Percentiles rank a stretch among this genome's conserved stretches.
Evolutionary conservation across 2,797 vertebrate species (phyloP).

Genomic region (Cryptoblepharus egeriae): DNA sequence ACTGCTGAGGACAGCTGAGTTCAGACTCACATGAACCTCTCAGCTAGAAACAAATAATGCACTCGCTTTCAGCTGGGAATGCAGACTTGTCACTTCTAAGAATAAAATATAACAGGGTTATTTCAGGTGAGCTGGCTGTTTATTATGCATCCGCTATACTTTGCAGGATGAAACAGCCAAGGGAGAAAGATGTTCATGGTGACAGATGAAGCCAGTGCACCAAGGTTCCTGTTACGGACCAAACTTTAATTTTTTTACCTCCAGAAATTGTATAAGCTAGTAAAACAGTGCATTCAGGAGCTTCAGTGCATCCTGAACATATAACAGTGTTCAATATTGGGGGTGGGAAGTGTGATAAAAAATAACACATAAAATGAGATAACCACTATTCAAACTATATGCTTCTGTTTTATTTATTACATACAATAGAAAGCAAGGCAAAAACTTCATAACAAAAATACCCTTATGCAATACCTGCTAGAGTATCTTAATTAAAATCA

Average conservation of each 20-base stretch:
- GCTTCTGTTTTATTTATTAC: conserved; percentile 6
- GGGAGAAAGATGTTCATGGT: neutral
- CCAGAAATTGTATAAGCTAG: neutral
- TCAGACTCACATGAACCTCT: neutral
- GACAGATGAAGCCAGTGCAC: neutral
- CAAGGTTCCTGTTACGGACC: neutral
- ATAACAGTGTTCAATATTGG: neutral
- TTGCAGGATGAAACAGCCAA: neutral
- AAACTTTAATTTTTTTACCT: neutral
- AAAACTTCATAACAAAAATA: neutral
- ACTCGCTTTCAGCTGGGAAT: conserved; percentile 10
- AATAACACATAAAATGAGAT: neutral
- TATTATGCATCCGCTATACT: conserved; percentile 7
- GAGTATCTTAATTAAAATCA: conserved; percentile 30
- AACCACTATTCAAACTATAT: neutral
- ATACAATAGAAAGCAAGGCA: conserved; percentile 12
- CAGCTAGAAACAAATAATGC: neutral
- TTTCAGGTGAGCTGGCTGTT: conserved; percentile 20
- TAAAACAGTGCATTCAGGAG: neutral
- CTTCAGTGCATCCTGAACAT: neutral
- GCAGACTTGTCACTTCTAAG: conserved; percentile 29
- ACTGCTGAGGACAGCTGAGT: neutral
- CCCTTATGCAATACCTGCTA: neutral
- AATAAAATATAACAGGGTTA: conserved; percentile 17
- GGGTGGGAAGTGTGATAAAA: neutral